Evolutionary conservation across 2,113 vertebrate genomes (phyloP), one percentile per base, ranked within the genome.

Genomic region (Phrynocephalus versicolor): DNA sequence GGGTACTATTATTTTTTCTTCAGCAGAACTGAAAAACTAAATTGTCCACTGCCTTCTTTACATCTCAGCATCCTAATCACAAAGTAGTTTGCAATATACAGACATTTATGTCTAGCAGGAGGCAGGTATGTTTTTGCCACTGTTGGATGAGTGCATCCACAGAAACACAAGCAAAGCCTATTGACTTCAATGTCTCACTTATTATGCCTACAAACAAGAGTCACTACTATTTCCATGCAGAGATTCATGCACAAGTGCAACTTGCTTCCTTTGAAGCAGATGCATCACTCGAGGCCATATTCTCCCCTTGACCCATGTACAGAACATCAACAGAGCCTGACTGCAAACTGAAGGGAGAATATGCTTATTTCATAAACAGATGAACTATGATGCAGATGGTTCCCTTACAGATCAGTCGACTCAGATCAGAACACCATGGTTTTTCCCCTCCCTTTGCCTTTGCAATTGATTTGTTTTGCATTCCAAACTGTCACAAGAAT

Each of bases 181-280:
- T 81, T 92, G 69, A 78, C 55, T 92, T 86, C 69, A 21, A 83
- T 21, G 71, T 67, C 85, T 94, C 79, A 88, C 77, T 93, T 94
- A 87, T 90, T 89, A 89, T 78, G 81, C 23, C 87, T 87, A 33
- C 89, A 89, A 91, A 91, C 89, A 94, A 86, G 87, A 89, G 72
- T 79, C 93, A 91, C 82, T 81, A 6, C 35, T n/a, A n/a, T n/a
- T 88, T 74, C 81, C 58, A 57, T 87, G 82, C 71, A 45, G 85
- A 71, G 73, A 41, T 86, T 88, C 85, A 89, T 55, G 81, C 79
- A 77, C 72, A 85, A 93, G 89, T 83, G 73, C 72, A 72, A 82
- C 16, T 85, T 79, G 85, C 72, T 84, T 88, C 70, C 19, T 76
- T 12, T 2, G 25, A 72, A 88, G 85, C 81, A 84, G 55, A 84